Base-by-base conservation (phyloP, 2,797 vertebrate species). In the Lithobates sylvaticus region DNA sequence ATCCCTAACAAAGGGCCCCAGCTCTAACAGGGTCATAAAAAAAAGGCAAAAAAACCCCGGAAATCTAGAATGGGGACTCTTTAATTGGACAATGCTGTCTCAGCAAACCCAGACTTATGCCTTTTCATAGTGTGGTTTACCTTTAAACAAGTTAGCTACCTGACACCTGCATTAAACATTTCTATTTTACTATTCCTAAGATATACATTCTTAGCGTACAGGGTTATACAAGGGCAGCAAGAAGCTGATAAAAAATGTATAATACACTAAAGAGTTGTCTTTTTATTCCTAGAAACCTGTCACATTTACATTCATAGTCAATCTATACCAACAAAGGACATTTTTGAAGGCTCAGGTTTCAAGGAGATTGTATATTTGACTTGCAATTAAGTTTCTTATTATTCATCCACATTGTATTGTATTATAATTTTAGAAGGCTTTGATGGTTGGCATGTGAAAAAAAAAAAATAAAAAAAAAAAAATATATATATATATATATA, bases 311-410 rank as follows among this genome's bases (percentile, higher is more conserved):
- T 73, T 73, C 39, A 13, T 12, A 42, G 71, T 73, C 47, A 39
- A 8, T 81, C 79, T 54, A 36, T 58, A 39, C 21, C 67, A 61
- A 72, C 69, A 81, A 81, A 81, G 69, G 69, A 50, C 69, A 81
- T 81, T 26, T 72, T 39, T 81, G 23, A 54, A 27, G 44, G 50
- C 42, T 81, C 67, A 21, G 69, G 44, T 72, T 73, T 81, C 79
- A 61, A 81, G 47, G 26, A 72, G 68, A 73, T 61, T 81, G 23
- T 26, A 67, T 75, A 83, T 74, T 75, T 75, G 42, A 44, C 16
- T 12, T 42, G 69, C 16, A 36, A 81, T 65, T 74, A 75, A 65
- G 47, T 73, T 29, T 10, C 67, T 71, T 50, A 44, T 73, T 82
- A 64, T 16, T 54, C 39, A 82, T 73, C 34, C 50, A 58, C 67